phyloP scores from a whole-genome alignment of 1,140 invertebrate species.

The Leucophenga varia region DNA sequence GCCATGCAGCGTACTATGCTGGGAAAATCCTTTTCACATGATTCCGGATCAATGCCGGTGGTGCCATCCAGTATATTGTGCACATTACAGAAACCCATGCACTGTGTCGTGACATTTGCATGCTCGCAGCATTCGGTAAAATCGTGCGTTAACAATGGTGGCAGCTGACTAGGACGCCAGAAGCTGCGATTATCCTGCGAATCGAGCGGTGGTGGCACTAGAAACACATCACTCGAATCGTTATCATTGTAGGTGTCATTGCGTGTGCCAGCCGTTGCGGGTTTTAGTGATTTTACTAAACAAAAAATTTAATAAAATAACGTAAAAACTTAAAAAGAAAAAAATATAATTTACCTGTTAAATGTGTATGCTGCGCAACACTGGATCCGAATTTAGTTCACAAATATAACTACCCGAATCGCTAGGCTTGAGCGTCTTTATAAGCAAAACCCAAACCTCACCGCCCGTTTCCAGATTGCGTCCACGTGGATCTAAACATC shows the following conservation, averaged over 20 bases:
- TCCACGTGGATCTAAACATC: constrained; percentile 58
- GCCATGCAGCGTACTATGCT: constrained; percentile 73
- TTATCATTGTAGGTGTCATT: constrained; percentile 55
- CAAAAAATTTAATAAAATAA: not conserved
- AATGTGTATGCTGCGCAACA: constrained; percentile 73
- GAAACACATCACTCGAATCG: constrained; percentile 58
- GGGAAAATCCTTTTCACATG: constrained; percentile 76
- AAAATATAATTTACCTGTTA: constrained; percentile 64
- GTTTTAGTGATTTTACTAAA: not conserved
- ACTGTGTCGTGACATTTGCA: constrained; percentile 67
- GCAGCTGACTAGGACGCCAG: constrained; percentile 35
- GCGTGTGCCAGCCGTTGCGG: constrained; percentile 52
- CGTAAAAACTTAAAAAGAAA: not conserved
- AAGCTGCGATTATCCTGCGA: constrained; percentile 52
- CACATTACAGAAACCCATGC: constrained; percentile 80
- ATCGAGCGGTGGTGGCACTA: constrained; percentile 52
- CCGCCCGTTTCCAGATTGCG: constrained; percentile 61
- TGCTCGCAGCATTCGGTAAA: constrained; percentile 75
- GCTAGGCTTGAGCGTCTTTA: constrained; percentile 65
- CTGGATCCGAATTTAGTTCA: constrained; percentile 78
- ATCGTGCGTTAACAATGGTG: constrained; percentile 63
- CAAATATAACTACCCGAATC: constrained; percentile 80
- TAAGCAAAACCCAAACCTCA: constrained; percentile 81
- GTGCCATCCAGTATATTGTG: constrained; percentile 76
- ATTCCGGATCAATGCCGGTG: constrained; percentile 75